These are phyloP conservation scores for Phoenoteleia sp. DNA, from an alignment of 2,888 invertebrate species.

Conservation along the genomic window DNA sequence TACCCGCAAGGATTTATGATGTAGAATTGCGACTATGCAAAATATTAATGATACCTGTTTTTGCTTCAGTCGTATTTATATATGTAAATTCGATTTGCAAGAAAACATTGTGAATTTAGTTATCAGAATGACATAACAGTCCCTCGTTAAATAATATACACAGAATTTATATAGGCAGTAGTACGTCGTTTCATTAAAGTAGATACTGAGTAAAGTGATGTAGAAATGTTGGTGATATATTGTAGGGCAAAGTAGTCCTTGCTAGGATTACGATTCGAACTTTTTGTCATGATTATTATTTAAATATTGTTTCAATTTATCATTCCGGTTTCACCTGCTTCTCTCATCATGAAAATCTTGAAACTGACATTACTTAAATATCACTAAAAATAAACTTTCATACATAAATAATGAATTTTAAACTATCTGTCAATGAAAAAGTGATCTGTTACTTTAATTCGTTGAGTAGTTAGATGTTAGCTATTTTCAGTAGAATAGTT, in stretches of 20 bases:
- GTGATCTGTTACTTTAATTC: slow-evolving; percentile 27
- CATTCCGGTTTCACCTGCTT: slow-evolving; percentile 20
- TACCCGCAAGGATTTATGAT: slow-evolving; percentile 49
- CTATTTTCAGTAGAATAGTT: slow-evolving; percentile 28
- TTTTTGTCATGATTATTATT: not conserved
- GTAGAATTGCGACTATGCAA: slow-evolving; percentile 55
- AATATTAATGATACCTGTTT: slow-evolving; percentile 42
- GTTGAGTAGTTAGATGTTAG: slow-evolving; percentile 41
- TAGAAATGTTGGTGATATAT: slow-evolving; percentile 53
- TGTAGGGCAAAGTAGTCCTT: slow-evolving; percentile 42
- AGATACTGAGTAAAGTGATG: slow-evolving; percentile 26
- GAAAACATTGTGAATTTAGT: slow-evolving; percentile 54
- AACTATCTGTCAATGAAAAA: not conserved
- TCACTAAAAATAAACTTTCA: not conserved
- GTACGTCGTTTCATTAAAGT: slow-evolving; percentile 46
- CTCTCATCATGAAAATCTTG: slow-evolving; percentile 12
- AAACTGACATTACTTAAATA: not conserved
- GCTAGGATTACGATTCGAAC: slow-evolving; percentile 21
- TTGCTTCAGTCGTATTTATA: slow-evolving; percentile 58
- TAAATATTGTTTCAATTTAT: slow-evolving; percentile 3
- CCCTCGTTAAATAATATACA: slow-evolving; percentile 39
- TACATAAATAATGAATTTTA: not conserved
- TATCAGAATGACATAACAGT: slow-evolving; percentile 48
- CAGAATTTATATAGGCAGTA: slow-evolving; percentile 47
- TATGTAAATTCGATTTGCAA: slow-evolving; percentile 57